Evolutionary conservation across 2,888 invertebrate genomes (phyloP).

Genomic region (Vandiemenella viatica): DNA sequence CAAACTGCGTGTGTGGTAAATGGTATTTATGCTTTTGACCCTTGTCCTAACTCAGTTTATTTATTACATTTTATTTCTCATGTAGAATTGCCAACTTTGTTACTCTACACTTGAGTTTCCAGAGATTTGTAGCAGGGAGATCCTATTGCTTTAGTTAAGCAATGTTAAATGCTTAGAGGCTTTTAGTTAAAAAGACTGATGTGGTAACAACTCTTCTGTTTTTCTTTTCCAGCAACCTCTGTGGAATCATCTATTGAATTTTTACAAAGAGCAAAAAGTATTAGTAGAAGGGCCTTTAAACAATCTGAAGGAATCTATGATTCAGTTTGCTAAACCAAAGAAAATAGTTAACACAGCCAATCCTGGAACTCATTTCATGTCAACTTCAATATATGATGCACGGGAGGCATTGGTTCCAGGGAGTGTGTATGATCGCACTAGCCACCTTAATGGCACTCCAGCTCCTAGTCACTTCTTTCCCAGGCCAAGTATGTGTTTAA

Average conservation of each 20-base stretch:
- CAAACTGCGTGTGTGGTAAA: too few species aligned
- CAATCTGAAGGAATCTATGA: constrained; percentile 89
- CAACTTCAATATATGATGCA: constrained; percentile 91
- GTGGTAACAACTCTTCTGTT: neutral
- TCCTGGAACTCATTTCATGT: constrained; percentile 96
- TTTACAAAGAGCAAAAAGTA: constrained; percentile 94
- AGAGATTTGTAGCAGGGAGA: too few species aligned
- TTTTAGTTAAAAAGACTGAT: neutral
- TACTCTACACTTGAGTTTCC: too few species aligned
- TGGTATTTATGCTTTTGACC: too few species aligned
- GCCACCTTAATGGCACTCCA: constrained; percentile 25
- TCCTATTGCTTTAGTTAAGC: too few species aligned
- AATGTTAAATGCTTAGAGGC: too few species aligned
- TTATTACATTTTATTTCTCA: too few species aligned
- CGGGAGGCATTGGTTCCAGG: constrained; percentile 89
- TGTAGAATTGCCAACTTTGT: too few species aligned
- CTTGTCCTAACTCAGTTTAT: too few species aligned
- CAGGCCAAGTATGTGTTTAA: constrained; percentile 7
- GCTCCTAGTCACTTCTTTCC: constrained; percentile 9
- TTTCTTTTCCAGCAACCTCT: constrained; percentile 54
- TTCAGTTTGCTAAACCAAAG: constrained; percentile 94
- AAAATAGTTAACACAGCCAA: constrained; percentile 87
- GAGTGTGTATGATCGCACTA: constrained; percentile 75
- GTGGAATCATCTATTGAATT: constrained; percentile 94
- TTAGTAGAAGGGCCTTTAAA: constrained; percentile 95